Evolutionary conservation across 2,888 invertebrate species (phyloP).

Genomic region (Oscheius myriophilus): DNA sequence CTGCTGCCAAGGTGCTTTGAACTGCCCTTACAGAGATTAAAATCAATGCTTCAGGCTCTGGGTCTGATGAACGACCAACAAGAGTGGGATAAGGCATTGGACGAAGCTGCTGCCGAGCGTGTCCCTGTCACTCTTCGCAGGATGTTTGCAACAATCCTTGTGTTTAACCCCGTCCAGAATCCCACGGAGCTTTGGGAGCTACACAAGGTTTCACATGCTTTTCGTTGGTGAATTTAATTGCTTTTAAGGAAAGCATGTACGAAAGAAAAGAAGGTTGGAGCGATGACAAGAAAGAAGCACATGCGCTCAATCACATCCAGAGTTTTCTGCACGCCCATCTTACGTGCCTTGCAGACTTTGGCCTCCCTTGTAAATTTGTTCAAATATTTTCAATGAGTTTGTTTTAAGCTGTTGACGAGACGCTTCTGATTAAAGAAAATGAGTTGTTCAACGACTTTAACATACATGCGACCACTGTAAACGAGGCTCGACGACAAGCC

Average conservation of each 20-base stretch:
- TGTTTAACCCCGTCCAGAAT: constrained; percentile 6
- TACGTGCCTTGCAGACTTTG: not conserved
- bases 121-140: not conserved
- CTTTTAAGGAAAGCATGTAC: not conserved
- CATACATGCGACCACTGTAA: too few species aligned
- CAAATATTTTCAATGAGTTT: too few species aligned
- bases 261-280: not conserved
- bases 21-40: not conserved
- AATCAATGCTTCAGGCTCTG: not conserved
- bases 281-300: constrained; percentile 8
- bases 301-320: constrained; percentile 24
- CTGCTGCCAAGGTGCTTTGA: constrained; percentile 11
- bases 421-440: too few species aligned
- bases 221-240: not conserved
- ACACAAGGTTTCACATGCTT: not conserved
- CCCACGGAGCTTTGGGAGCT: constrained; percentile 5
- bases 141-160: constrained; percentile 21
- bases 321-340: constrained; percentile 11
- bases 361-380: constrained; percentile 7
- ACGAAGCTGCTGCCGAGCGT: constrained; percentile 3
- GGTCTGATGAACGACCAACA: constrained; percentile 30
- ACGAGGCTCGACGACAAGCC: too few species aligned
- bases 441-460: too few species aligned
- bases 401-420: too few species aligned
- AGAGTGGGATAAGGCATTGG: constrained; percentile 19